Base-by-base conservation (phyloP, 1,140 invertebrate genomes). In the Drosophila dunni region DNA sequence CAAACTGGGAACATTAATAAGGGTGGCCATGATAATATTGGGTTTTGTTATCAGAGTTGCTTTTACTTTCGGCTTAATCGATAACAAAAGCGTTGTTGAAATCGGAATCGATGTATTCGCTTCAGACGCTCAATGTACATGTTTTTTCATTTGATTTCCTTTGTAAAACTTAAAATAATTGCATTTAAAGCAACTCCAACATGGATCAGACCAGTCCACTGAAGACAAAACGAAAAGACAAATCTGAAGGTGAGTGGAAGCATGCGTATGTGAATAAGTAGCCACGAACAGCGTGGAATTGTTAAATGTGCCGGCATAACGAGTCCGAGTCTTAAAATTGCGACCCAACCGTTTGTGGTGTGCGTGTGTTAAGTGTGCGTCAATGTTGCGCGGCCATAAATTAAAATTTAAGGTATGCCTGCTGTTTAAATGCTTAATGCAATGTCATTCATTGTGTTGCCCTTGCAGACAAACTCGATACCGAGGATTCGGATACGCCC, bases 321-420 rank as follows among this genome's bases (percentile, higher is more conserved):
- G 57, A 74, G 62, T 61, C 53, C 34, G 61, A 38, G 20, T 48
- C 7, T 48, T 33, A 36, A 45, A 46, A 50, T 48, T 54, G 17
- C 60, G 66, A 63, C 68, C 15, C 42, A 66, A 64, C 69, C 34
- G 7, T 54, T 65, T 83, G 74, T 79, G 62, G 74, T 79, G 62
- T 68, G 64, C 36, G 60, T 62, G 57, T 54, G 78, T 64, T 34
- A 65, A 50, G 50, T 83, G 72, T 77, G 76, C 53, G 66, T 69
- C 54, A 62, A 69, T 53, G 29, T 44, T 57, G 45, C 58, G 60
- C 79, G 78, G 69, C 69, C 57, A 78, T 76, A 72, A 58, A 75
- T 90, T 89, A 89, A 69, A 66, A 63, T 84, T 89, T 89, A 90
- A 89, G 84, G 84, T 89, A 89, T 89, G 84, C 66, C 62, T 36